Conservation (phyloP, 2,888 invertebrate genomes). For the Portevinia maculata region DNA sequence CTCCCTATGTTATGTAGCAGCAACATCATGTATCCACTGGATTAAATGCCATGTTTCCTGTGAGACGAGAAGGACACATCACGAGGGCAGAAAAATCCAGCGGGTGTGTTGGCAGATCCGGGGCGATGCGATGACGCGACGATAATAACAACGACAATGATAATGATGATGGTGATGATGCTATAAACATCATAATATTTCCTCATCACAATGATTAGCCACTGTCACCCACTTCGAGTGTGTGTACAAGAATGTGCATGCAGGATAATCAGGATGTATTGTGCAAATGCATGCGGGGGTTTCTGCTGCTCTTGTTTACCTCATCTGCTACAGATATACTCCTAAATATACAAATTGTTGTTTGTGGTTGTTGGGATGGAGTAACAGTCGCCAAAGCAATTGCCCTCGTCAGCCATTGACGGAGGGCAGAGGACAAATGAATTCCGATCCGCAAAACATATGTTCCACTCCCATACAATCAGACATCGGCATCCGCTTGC, state of each 20-base stretch:
- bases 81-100: constrained; percentile 25
- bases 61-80: constrained; percentile 31
- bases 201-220: constrained; percentile 64
- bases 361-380: constrained; percentile 3
- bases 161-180: constrained; percentile 65
- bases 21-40: constrained; percentile 6
- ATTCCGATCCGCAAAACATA: constrained; percentile 48
- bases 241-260: constrained; percentile 22
- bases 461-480: constrained; percentile 30
- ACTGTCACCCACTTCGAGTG: constrained; percentile 48
- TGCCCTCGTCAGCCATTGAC: constrained; percentile 29
- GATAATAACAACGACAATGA: constrained; percentile 31
- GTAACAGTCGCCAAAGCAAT: constrained; percentile 6
- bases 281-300: constrained; percentile 33
- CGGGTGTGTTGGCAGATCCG: background rate
- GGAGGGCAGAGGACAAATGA: constrained; percentile 39
- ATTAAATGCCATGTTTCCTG: constrained; percentile 32
- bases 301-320: constrained; percentile 13
- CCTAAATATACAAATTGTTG: background rate
- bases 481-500: background rate
- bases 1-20: constrained; percentile 7
- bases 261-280: constrained; percentile 61
- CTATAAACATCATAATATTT: constrained; percentile 67
- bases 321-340: constrained; percentile 7
- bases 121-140: background rate